Percentiles rank a stretch among this genome's conserved stretches.
phyloP scores from a whole-genome alignment of 1,140 invertebrate genomes.

The Drosophila hydei region DNA sequence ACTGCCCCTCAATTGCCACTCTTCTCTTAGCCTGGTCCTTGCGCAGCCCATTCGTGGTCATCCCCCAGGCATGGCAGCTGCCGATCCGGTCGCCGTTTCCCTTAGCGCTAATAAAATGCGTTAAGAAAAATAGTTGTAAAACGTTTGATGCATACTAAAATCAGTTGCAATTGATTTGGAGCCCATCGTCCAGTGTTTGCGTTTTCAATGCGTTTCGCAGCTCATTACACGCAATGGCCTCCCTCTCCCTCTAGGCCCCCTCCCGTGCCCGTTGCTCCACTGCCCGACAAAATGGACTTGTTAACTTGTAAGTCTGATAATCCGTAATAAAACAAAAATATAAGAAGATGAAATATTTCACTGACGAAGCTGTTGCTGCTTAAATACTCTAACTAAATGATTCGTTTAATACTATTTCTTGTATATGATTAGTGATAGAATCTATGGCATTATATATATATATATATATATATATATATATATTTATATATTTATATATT shows the following conservation, averaged over 20 bases:
- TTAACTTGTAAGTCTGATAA: slow-evolving; percentile 44
- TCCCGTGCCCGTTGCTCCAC: neutral
- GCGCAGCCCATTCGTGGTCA: slow-evolving; percentile 25
- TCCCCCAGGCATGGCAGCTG: slow-evolving; percentile 31
- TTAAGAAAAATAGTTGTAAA: slow-evolving; percentile 83
- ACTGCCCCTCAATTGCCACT: too few species aligned
- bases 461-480: too few species aligned
- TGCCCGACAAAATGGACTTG: slow-evolving; percentile 36
- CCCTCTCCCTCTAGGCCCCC: neutral
- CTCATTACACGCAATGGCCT: slow-evolving; percentile 62
- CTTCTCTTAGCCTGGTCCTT: neutral
- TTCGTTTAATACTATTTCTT: too few species aligned
- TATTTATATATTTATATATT: too few species aligned
- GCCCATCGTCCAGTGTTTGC: slow-evolving; percentile 23
- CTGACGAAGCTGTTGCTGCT: neutral
- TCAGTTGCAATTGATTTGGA: slow-evolving; percentile 72
- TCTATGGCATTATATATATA: too few species aligned
- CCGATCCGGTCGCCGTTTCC: slow-evolving; percentile 45
- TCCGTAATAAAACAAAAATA: slow-evolving; percentile 25
- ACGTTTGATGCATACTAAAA: slow-evolving; percentile 80
- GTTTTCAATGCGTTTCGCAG: slow-evolving; percentile 61
- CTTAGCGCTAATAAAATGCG: slow-evolving; percentile 78
- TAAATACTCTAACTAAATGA: neutral
- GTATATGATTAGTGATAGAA: too few species aligned
- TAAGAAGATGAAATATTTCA: neutral